Evolutionary conservation across 2,113 vertebrate genomes (phyloP).

Genomic region (Strix aluco): DNA sequence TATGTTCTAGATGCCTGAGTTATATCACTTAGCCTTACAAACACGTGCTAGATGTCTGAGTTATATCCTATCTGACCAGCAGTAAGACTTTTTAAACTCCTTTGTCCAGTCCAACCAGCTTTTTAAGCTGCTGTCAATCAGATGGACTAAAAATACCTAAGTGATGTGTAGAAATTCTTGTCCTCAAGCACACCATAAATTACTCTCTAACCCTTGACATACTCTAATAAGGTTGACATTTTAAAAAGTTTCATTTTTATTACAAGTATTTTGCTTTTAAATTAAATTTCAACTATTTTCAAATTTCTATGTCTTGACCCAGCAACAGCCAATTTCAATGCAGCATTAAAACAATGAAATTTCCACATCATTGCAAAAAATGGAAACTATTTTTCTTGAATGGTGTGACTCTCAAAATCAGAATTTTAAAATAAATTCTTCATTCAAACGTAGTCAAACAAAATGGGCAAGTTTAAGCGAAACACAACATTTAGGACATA

Average conservation of each 20-base stretch:
- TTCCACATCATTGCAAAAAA: neutral
- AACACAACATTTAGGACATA: neutral
- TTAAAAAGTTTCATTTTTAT: neutral
- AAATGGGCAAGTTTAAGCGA: neutral
- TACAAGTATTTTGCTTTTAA: neutral
- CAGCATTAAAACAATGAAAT: neutral
- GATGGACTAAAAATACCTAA: neutral
- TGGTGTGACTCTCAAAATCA: neutral
- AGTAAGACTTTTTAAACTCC: neutral
- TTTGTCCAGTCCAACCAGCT: neutral
- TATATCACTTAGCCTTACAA: neutral
- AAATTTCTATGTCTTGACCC: neutral
- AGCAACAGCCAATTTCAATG: neutral
- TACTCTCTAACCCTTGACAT: neutral
- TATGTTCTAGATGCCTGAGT: neutral
- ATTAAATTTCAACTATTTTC: neutral
- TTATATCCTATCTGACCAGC: neutral
- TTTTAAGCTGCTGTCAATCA: neutral
- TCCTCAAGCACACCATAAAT: neutral
- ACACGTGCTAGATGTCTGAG: neutral
- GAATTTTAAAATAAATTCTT: neutral
- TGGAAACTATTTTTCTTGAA: neutral
- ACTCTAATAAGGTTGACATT: neutral
- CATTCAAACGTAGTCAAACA: neutral
- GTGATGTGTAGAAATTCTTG: neutral